A percentile compares a stretch with the other conserved stretches of the same genome.
Evolutionary conservation across 2,888 invertebrate genomes (phyloP).

Genomic region (Pachydiplax longipennis): DNA sequence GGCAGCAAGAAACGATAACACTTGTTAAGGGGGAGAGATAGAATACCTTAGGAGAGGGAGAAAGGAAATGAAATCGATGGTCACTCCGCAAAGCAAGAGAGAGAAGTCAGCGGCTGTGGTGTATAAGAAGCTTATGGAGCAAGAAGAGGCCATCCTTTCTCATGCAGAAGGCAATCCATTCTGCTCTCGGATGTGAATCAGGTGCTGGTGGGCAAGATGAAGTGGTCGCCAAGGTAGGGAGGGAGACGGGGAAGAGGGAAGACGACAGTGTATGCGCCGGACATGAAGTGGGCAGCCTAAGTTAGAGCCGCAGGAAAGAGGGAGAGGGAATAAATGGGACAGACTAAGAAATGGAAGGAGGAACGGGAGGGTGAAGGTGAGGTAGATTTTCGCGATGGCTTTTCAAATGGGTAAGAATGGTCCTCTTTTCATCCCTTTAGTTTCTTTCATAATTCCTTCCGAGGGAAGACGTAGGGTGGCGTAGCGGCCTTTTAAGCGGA

Average conservation of each 20-base stretch:
- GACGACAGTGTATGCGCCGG: neutral
- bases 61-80: neutral
- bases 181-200: constrained; percentile 12
- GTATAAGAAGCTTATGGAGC: constrained; percentile 2
- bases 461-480: neutral
- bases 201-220: constrained; percentile 7
- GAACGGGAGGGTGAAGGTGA: neutral
- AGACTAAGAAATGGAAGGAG: neutral
- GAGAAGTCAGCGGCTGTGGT: neutral
- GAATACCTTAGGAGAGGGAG: neutral
- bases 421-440: constrained; percentile 8
- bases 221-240: neutral
- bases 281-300: constrained; percentile 42
- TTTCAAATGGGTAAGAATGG: constrained; percentile 33
- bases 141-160: constrained; percentile 2
- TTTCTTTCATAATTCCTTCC: constrained; percentile 30
- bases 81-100: neutral
- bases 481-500: neutral
- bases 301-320: constrained; percentile 8
- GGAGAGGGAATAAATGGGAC: neutral
- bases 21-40: neutral
- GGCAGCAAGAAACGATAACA: neutral
- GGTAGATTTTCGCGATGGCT: constrained; percentile 24
- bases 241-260: neutral
- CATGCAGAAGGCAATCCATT: constrained; percentile 25